Conservation (phyloP, 2,888 invertebrate species). For the Serripes groenlandicus region DNA sequence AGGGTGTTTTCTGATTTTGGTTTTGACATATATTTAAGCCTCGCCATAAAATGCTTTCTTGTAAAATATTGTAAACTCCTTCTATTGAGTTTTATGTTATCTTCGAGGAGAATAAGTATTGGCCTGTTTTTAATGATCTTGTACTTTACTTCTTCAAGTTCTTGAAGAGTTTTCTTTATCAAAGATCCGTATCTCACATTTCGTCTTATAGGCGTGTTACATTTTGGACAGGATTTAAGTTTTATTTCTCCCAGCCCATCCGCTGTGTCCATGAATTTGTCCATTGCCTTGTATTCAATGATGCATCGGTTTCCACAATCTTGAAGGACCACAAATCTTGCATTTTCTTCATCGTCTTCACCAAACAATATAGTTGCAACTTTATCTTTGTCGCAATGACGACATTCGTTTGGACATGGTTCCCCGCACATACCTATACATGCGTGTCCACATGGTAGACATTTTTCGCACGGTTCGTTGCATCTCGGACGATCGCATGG, state of each 20-base stretch:
- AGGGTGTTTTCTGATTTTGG: neutral
- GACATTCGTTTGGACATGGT: conserved; percentile 89
- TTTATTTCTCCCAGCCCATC: conserved; percentile 25
- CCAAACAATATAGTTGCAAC: conserved; percentile 31
- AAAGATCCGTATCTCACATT: conserved; percentile 89
- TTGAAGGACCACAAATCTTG: conserved; percentile 83
- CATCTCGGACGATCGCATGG: conserved; percentile 85
- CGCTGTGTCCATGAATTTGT: conserved; percentile 60
- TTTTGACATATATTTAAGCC: too few relatives aligned
- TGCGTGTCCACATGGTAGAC: conserved; percentile 86
- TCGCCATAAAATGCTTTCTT: too few relatives aligned
- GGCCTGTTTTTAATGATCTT: neutral
- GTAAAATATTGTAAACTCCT: too few relatives aligned
- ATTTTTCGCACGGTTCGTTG: conserved; percentile 82
- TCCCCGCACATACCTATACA: conserved; percentile 92
- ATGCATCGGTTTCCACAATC: conserved; percentile 83
- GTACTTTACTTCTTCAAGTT: conserved; percentile 84
- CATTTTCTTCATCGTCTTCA: conserved; percentile 83
- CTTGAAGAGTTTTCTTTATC: conserved; percentile 86
- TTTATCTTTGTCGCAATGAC: conserved; percentile 87
- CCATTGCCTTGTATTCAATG: conserved; percentile 85
- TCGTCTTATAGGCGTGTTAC: conserved; percentile 89
- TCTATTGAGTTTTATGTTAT: too few relatives aligned
- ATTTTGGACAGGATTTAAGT: conserved; percentile 88
- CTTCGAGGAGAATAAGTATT: too few relatives aligned